These are phyloP conservation scores for Rattus norvegicus DNA, from an alignment of 2,113 vertebrate genomes.

Conservation along the genomic window DNA sequence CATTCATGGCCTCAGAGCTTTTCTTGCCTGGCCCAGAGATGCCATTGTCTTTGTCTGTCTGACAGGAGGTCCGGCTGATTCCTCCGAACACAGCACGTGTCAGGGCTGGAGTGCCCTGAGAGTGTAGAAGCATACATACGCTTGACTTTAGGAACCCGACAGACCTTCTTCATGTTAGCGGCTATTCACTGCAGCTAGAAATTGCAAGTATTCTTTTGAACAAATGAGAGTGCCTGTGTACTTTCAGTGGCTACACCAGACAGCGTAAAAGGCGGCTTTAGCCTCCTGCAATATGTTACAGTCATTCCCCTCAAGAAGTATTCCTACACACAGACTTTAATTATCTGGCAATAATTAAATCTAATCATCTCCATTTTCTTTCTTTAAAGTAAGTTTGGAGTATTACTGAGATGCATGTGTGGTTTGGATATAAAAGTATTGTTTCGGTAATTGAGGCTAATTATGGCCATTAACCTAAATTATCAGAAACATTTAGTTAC, in stretches of 20 bases:
- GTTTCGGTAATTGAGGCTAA: constrained; percentile 44
- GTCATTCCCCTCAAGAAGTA: neutral
- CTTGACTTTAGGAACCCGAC: neutral
- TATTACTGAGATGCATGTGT: constrained; percentile 22
- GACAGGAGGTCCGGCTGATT: neutral
- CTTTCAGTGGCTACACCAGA: neutral
- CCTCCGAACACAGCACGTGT: neutral
- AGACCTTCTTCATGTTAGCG: neutral
- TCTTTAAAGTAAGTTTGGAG: constrained; percentile 24
- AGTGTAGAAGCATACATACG: neutral
- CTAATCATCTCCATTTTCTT: constrained; percentile 58
- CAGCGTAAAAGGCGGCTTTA: neutral
- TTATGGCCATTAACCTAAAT: constrained; percentile 42
- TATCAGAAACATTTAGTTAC: constrained; percentile 43
- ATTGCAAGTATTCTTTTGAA: neutral
- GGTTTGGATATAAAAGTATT: constrained; percentile 28
- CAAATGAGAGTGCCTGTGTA: neutral
- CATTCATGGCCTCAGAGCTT: neutral
- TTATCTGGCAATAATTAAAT: constrained; percentile 54
- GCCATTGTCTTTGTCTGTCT: neutral
- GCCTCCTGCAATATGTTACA: neutral
- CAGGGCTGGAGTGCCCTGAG: neutral
- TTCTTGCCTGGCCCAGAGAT: too few species aligned
- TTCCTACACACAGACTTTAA: constrained; percentile 48
- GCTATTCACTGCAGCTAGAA: constrained; percentile 43